These are phyloP conservation scores for Drosophila anomalata DNA, from an alignment of 2,888 invertebrate species.

Conservation along the genomic window DNA sequence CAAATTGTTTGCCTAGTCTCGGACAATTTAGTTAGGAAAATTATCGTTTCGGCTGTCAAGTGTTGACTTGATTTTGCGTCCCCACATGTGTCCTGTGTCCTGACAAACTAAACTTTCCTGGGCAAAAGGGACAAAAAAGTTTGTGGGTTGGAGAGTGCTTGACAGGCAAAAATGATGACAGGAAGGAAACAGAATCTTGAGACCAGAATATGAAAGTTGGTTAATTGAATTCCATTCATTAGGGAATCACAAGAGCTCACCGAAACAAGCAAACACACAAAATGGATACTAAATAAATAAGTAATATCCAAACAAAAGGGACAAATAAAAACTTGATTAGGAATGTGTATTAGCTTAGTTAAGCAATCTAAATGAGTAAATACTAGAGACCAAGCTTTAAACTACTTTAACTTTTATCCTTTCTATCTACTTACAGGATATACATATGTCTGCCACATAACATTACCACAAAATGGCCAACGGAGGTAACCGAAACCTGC, in stretches of 20 bases:
- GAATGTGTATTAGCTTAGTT: not conserved
- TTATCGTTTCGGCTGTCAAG: constrained; percentile 60
- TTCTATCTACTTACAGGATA: not conserved
- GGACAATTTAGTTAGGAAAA: constrained; percentile 75
- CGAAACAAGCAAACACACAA: constrained; percentile 16
- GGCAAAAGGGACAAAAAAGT: constrained; percentile 5
- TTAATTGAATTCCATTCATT: constrained; percentile 39
- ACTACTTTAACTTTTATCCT: not conserved
- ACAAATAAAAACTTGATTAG: constrained; percentile 2
- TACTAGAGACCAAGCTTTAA: not conserved
- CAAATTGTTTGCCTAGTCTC: constrained; percentile 49
- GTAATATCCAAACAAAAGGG: not conserved
- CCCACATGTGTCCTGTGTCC: constrained; percentile 8
- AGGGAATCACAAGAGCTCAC: constrained; percentile 10
- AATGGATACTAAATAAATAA: constrained; percentile 37
- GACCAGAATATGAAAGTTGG: constrained; percentile 35
- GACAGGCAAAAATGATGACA: constrained; percentile 27
- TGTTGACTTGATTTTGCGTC: constrained; percentile 38
- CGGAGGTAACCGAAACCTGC: constrained; percentile 7
- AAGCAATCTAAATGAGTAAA: not conserved
- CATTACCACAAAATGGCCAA: constrained; percentile 19
- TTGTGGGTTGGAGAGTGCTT: constrained; percentile 24
- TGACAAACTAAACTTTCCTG: constrained; percentile 31
- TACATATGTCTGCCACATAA: constrained; percentile 9
- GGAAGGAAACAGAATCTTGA: constrained; percentile 10